Evolutionary conservation across 2,797 vertebrate genomes (phyloP), one percentile per base, ranked within the genome.

Genomic region (Meda fulgida): DNA sequence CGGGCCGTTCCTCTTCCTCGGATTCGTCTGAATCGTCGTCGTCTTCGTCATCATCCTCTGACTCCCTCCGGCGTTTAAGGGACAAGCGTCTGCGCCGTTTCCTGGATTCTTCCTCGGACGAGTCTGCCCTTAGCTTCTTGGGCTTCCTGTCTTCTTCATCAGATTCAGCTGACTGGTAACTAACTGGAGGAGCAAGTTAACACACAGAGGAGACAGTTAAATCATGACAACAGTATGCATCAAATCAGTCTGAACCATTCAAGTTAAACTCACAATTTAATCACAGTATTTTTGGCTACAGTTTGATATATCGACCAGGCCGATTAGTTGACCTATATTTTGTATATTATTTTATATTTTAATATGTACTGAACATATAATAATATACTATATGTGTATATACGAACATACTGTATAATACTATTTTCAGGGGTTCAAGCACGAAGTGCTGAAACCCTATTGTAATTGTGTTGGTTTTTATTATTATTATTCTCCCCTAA

Each of bases 41-140:
- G 89, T 95, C 95, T 0, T 97, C 96, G 88, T 95, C 95, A 5
- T 96, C 96, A 0, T 97, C 96, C 84, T 97, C 97, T 0, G 97
- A 99, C 10, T 96, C 95, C 91, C 96, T 94, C 82, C 95, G 88
- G 16, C 95, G 93, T 48, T 96, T 96, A 0, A 95, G 89, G 0
- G 93, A 94, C 0, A 94, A 91, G 0, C 91, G 92, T 6, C 90
- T 69, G 80, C 73, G 92, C 3, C 83, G 90, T 78, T 94, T 92
- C 70, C 89, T 88, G 2, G 92, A 93, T 89, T 91, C 90, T 76
- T 94, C 94, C 23, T 93, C 93, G 0, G 94, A 94, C 1, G 94
- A 95, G 83, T 92, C 89, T 0, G 34, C 89, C 43, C 85, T 92
- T 81, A 90, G 90, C 88, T 91, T 94, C 14, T 89, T 91, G 55